Base-by-base conservation (phyloP, 2,113 vertebrate species). In the Prionailurus bengalensis region DNA sequence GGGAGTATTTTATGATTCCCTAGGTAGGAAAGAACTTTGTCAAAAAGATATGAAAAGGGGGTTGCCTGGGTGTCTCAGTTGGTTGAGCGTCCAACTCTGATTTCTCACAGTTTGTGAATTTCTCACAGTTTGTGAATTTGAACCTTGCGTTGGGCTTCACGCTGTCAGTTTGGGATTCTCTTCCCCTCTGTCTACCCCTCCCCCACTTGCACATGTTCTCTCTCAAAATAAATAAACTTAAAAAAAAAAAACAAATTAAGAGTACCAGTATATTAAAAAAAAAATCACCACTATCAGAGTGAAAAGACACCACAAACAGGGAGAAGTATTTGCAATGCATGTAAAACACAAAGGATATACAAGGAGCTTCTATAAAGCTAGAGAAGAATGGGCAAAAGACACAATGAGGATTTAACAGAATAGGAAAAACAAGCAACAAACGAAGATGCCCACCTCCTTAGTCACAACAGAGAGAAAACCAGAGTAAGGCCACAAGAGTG, bases 361-460 rank as follows among this genome's bases (percentile, higher is more conserved):
- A 58, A 80, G 12, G 19, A 78, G 63, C 71, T 71, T 85, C 68
- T n/a, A 6, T 27, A 39, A 70, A 89, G 31, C 15, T 33, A 14
- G 27, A n/a, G 65, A 53, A 53, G 61, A 71, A 48, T 11, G 55
- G 71, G 14, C 21, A 42, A 23, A 76, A n/a, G n/a, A 65, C 31
- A 48, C 27, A 71, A 36, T 0, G 12, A 21, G 45, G n/a, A n/a
- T 66, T 53, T 39, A 19, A 61, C 19, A 87, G 42, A 31, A 73
- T 17, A 4, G 42, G 42, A 55, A 51, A 17, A 80, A 4, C 63
- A 58, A 14, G 33, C 45, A 76, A 17, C 29, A 27, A 16, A 42
- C 0, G 0, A 68, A 80, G 42, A 21, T 0, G 8, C 4, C 39
- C 25, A 5, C 55, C 55, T 73, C 45, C 0, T 3, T 2, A 58